A percentile compares a stretch with the other conserved stretches of the same genome.
Evolutionary conservation across 2,888 invertebrate species (phyloP).

Genomic region (Ernsta delagoae): DNA sequence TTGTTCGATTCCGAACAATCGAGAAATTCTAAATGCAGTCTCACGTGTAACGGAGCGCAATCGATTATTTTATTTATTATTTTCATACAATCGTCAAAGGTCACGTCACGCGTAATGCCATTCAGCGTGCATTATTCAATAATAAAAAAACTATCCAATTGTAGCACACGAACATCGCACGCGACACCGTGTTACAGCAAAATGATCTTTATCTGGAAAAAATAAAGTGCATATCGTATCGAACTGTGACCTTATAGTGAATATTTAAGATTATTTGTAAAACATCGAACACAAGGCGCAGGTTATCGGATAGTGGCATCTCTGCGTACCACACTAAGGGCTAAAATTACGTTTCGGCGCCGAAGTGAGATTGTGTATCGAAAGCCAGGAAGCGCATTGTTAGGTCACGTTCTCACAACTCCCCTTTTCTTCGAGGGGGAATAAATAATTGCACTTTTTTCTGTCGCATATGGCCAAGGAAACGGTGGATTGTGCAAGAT

Average conservation of each 20-base stretch:
- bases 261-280: conserved; percentile 68
- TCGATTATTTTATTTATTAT: conserved; percentile 68
- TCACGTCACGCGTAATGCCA: conserved; percentile 82
- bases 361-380: conserved; percentile 69
- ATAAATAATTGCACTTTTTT: conserved; percentile 85
- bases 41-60: conserved; percentile 49
- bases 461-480: conserved; percentile 84
- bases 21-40: conserved; percentile 34
- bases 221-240: conserved; percentile 50
- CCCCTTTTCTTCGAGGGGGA: conserved; percentile 84
- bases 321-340: conserved; percentile 58
- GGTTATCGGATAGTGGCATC: conserved; percentile 64
- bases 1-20: too few relatives aligned
- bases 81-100: conserved; percentile 81
- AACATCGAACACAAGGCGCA: conserved; percentile 56
- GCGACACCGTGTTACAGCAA: conserved; percentile 37
- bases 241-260: conserved; percentile 49
- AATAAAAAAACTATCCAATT: conserved; percentile 68
- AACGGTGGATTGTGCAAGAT: conserved; percentile 79
- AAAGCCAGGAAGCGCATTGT: conserved; percentile 85
- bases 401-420: conserved; percentile 85
- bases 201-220: conserved; percentile 42
- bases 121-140: conserved; percentile 68
- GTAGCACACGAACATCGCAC: conserved; percentile 48
- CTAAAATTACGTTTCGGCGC: conserved; percentile 60